Evolutionary conservation across 2,797 vertebrate species (phyloP), one percentile per base, ranked within the genome.

Genomic region (Argya squamiceps): DNA sequence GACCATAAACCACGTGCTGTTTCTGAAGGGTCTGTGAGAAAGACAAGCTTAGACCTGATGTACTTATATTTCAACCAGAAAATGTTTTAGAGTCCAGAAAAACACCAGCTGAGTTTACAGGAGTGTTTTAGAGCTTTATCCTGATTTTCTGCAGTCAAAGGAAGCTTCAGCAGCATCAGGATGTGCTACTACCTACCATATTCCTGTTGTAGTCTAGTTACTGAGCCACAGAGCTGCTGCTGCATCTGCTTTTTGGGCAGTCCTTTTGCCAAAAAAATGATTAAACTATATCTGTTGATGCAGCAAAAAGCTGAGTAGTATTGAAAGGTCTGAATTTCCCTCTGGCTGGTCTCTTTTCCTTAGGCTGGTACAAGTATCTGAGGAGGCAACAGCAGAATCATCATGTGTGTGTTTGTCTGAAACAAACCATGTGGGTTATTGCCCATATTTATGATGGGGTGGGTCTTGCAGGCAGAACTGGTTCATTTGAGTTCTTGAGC

Each of bases 1-100:
- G 55, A 56, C n/a, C 55, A 52, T 2, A 4, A 27, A 27, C 12
- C 5, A 13, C 0, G 6, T 37, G 16, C 22, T 41, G 2, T 59
- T 83, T 83, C 64, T 77, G 71, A 53, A 55, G 22, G 17, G 4
- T 62, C 16, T 62, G 11, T 46, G 47, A 76, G 59, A 69, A 76
- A 67, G 39, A 34, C 50, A 82, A 62, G 19, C 44, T 36, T 84
- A 78, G 34, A 65, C 15, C 15, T 68, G 12, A 27, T 1, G 1
- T 15, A 55, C 21, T 29, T 22, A 20, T 2, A 3, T 9, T 58
- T 83, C 64, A 56, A 16, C 8, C 11, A 55, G 56, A 92, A 80
- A 70, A 43, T 17, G 8, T 36, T 60, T 52, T 39, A 12, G 41
- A 36, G 62, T 63, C 24, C 27, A 86, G n/a, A 50, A 80, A 75